Evolutionary conservation across 2,888 invertebrate species (phyloP).

Genomic region (Apoderus coryli): DNA sequence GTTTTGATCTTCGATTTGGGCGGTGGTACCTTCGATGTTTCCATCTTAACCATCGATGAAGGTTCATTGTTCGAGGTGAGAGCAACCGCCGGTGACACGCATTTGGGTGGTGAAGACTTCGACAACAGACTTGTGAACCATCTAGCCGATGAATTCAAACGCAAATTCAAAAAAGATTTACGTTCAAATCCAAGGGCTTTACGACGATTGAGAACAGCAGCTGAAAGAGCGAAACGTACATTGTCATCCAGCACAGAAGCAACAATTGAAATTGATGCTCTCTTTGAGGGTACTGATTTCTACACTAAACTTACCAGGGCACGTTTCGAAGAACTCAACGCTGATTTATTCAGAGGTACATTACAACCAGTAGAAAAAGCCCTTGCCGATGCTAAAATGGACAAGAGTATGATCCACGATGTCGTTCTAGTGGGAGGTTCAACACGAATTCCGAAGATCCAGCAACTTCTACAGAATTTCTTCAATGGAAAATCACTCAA

Average conservation of each 20-base stretch:
- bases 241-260: no score
- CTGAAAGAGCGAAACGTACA: no score
- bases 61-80: slow-evolving; percentile 67
- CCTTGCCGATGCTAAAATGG: no score
- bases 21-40: slow-evolving; percentile 64
- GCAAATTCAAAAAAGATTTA: slow-evolving; percentile 58
- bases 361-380: no score
- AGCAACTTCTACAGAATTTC: slow-evolving; percentile 56
- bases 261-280: no score
- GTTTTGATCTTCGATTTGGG: slow-evolving; percentile 55
- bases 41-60: slow-evolving; percentile 70
- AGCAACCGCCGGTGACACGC: slow-evolving; percentile 70
- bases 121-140: slow-evolving; percentile 42
- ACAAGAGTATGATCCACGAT: slow-evolving; percentile 67
- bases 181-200: slow-evolving; percentile 22
- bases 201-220: slow-evolving; percentile 30
- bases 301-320: no score
- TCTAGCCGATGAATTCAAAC: slow-evolving; percentile 50
- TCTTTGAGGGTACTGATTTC: no score
- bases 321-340: no score
- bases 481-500: slow-evolving; percentile 44
- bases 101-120: slow-evolving; percentile 49
- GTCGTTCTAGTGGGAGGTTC: slow-evolving; percentile 73
- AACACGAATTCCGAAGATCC: slow-evolving; percentile 66
- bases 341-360: no score